Evolutionary conservation across 1,140 invertebrate species (phyloP).

Genomic region (Cylas formicarius): DNA sequence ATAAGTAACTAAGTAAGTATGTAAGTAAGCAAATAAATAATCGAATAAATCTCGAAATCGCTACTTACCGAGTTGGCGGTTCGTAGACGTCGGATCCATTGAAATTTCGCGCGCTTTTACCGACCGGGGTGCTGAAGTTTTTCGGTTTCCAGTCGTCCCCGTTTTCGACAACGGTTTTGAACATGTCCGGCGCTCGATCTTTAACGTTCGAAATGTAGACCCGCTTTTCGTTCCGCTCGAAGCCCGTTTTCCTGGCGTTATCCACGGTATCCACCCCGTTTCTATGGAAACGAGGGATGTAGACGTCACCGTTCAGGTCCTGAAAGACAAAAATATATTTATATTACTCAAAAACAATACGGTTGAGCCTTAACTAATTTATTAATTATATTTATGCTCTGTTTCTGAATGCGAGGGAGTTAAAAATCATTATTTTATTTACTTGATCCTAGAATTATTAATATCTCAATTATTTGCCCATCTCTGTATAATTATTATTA

Average conservation of each 20-base stretch:
- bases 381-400: too few relatives aligned
- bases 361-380: too few relatives aligned
- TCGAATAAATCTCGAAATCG: too few relatives aligned
- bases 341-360: too few relatives aligned
- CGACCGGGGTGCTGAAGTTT: slow-evolving; percentile 36
- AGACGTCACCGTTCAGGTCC: slow-evolving; percentile 55
- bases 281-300: slow-evolving; percentile 48
- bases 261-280: slow-evolving; percentile 40
- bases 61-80: slow-evolving; percentile 30
- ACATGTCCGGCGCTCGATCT: slow-evolving; percentile 68
- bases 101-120: slow-evolving; percentile 27
- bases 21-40: too few relatives aligned
- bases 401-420: slow-evolving; percentile 1
- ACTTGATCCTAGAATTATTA: not conserved
- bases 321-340: slow-evolving; percentile 10
- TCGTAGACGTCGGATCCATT: slow-evolving; percentile 37
- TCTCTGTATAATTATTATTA: too few relatives aligned
- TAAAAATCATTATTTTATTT: slow-evolving; percentile 5
- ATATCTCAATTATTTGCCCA: too few relatives aligned
- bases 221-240: slow-evolving; percentile 53
- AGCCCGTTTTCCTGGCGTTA: slow-evolving; percentile 5
- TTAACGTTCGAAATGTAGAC: slow-evolving; percentile 63
- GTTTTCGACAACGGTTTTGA: slow-evolving; percentile 60
- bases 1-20: too few relatives aligned
- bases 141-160: slow-evolving; percentile 34